Percentiles rank a stretch among this genome's conserved stretches.
These are phyloP conservation scores for Nycticryphes semicollaris DNA, from an alignment of 2,113 vertebrate genomes.

Conservation along the genomic window DNA sequence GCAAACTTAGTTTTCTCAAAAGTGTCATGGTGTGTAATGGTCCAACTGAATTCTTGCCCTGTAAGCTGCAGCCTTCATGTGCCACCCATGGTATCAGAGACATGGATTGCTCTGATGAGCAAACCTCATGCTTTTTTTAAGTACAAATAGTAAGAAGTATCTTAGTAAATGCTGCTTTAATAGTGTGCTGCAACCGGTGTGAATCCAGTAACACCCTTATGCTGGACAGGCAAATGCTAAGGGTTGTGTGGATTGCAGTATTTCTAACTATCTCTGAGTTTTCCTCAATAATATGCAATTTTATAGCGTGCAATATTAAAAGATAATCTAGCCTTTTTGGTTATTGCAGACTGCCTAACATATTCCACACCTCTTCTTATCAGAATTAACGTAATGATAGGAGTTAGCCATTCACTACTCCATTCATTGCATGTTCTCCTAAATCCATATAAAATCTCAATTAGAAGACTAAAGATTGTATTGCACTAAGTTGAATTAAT, in stretches of 20 bases:
- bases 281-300: not conserved
- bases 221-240: not conserved
- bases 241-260: not conserved
- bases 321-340: not conserved
- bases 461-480: not conserved
- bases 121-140: not conserved
- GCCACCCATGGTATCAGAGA: not conserved
- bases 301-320: not conserved
- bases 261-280: not conserved
- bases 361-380: not conserved
- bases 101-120: not conserved
- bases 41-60: not conserved
- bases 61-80: not conserved
- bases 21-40: not conserved
- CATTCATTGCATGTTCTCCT: not conserved
- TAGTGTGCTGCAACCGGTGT: not conserved
- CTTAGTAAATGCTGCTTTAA: not conserved
- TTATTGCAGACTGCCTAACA: not conserved
- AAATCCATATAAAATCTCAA: not conserved
- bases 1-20: not conserved
- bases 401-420: not conserved
- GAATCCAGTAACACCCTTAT: not conserved
- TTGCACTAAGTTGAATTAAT: not conserved
- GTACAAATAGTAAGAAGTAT: not conserved
- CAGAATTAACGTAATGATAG: not conserved